Percentiles rank a stretch among this genome's conserved stretches.
These are phyloP conservation scores for Lasioglossum malachurum DNA, from an alignment of 2,888 invertebrate genomes.

Conservation along the genomic window DNA sequence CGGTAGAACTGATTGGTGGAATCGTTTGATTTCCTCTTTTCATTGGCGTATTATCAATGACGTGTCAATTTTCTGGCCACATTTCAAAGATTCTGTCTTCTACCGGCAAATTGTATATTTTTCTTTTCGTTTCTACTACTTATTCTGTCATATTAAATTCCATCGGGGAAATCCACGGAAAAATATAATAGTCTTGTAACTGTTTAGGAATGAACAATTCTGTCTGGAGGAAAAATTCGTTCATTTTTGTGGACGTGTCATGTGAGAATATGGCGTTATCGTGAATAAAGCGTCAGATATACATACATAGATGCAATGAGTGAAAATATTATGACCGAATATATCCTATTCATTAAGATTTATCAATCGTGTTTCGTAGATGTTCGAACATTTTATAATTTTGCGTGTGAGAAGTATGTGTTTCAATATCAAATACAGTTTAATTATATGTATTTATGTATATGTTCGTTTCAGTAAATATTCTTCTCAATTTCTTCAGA, in stretches of 20 bases:
- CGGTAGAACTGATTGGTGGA: constrained; percentile 50
- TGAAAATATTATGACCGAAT: background rate
- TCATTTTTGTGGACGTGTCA: constrained; percentile 47
- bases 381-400: background rate
- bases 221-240: background rate
- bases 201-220: background rate
- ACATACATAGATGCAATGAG: background rate
- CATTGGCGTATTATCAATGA: constrained; percentile 66
- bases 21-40: constrained; percentile 21
- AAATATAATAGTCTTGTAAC: background rate
- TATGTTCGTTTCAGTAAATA: background rate
- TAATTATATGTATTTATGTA: background rate
- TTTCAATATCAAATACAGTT: background rate
- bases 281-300: background rate
- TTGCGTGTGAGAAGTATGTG: background rate
- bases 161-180: background rate
- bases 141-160: background rate
- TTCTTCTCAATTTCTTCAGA: too few species aligned
- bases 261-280: constrained; percentile 38
- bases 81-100: constrained; percentile 39
- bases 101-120: constrained; percentile 21
- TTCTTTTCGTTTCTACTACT: background rate
- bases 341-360: background rate
- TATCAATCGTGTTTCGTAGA: background rate
- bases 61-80: constrained; percentile 67